Conservation (phyloP, 2,113 vertebrate genomes). For the Perca flavescens region DNA sequence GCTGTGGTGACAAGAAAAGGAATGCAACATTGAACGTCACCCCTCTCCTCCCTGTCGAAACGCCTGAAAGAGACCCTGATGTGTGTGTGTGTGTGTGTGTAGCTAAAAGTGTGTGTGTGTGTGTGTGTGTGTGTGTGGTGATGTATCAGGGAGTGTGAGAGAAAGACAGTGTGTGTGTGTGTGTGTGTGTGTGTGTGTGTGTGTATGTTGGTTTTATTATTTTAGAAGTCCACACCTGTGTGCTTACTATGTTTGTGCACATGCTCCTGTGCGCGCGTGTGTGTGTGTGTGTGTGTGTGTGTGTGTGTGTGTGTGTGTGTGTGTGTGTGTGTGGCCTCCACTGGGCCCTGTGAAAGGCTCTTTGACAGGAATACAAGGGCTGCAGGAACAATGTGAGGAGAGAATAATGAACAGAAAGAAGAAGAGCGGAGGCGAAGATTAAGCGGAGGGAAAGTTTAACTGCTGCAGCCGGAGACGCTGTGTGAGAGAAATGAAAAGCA, state of each 20-base stretch:
- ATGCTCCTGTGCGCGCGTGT: too few relatives aligned
- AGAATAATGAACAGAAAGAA: conserved; percentile 52
- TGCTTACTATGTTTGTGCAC: too few relatives aligned
- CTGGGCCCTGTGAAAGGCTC: conserved; percentile 51
- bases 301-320: not conserved
- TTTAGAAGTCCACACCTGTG: too few relatives aligned
- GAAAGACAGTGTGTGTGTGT: not conserved
- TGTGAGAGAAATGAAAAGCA: not conserved
- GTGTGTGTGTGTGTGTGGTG: conserved; percentile 9
- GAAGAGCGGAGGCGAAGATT: conserved; percentile 17
- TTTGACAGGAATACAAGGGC: conserved; percentile 61
- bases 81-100: conserved; percentile 23
- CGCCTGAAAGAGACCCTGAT: conserved; percentile 56
- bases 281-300: not conserved
- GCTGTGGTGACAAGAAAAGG: conserved; percentile 73
- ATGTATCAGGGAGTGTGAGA: not conserved
- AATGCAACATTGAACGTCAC: conserved; percentile 70
- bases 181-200: not conserved
- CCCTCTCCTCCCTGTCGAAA: conserved; percentile 27
- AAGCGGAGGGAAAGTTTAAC: conserved; percentile 37
- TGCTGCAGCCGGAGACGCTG: not conserved
- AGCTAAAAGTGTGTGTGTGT: not conserved
- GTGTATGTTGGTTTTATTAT: conserved; percentile 4
- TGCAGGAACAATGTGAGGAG: conserved; percentile 52
- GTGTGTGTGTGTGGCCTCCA: not conserved